Percentiles rank a stretch among this genome's conserved stretches.
phyloP scores from a whole-genome alignment of 2,797 vertebrate species.

The Pampus argenteus region DNA sequence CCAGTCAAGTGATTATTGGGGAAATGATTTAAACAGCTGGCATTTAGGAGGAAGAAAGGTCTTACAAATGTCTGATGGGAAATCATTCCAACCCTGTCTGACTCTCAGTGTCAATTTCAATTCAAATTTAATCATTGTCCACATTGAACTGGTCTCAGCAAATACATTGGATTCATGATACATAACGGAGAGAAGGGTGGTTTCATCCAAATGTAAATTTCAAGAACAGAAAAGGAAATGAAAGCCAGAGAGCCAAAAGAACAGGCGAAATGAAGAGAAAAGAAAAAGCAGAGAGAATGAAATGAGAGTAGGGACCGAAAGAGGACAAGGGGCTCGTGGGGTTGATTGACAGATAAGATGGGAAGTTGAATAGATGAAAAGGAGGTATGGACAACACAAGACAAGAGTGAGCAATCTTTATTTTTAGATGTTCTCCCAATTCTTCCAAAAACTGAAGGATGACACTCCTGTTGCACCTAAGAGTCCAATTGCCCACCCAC shows the following conservation, averaged over 20 bases:
- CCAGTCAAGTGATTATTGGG: constrained; percentile 48
- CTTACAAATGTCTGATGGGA: constrained; percentile 59
- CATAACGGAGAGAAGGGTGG: not conserved
- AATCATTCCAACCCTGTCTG: constrained; percentile 65
- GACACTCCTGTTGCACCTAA: constrained; percentile 61
- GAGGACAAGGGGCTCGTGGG: constrained; percentile 36
- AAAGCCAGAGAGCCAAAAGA: constrained; percentile 48
- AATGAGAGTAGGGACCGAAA: constrained; percentile 27
- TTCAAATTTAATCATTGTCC: constrained; percentile 62
- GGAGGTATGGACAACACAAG: constrained; percentile 27
- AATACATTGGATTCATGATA: constrained; percentile 48
- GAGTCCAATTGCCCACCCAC: constrained; percentile 63
- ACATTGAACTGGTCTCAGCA: constrained; percentile 32
- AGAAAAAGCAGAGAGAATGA: constrained; percentile 31
- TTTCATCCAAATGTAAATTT: constrained; percentile 61
- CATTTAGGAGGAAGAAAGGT: constrained; percentile 48
- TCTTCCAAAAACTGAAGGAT: constrained; percentile 43
- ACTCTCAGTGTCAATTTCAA: constrained; percentile 62
- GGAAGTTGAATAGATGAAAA: constrained; percentile 35
- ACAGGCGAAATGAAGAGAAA: constrained; percentile 31
- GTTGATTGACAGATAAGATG: constrained; percentile 59
- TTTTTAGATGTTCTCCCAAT: constrained; percentile 41
- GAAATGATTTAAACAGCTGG: constrained; percentile 64
- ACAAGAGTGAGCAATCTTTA: constrained; percentile 31
- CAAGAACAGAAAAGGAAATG: constrained; percentile 67